A percentile compares a stretch with the other conserved stretches of the same genome.
Conservation (phyloP, 2,797 vertebrate genomes). For the Cuculus canorus region DNA sequence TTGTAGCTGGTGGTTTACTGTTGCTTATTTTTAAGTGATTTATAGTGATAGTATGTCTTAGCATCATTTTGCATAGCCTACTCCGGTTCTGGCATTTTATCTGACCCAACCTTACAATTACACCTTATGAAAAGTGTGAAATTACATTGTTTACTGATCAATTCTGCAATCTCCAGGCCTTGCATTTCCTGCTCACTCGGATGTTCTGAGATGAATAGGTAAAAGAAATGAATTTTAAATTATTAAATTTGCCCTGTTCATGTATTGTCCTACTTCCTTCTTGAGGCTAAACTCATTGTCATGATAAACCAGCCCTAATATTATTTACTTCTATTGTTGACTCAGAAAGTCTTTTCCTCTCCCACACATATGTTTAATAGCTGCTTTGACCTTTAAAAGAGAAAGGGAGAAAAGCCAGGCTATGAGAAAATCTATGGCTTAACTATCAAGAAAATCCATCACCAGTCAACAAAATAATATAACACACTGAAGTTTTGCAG, state of each 20-base stretch:
- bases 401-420: neutral
- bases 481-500: neutral
- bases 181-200: neutral
- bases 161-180: neutral
- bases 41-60: neutral
- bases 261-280: neutral
- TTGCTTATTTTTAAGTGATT: neutral
- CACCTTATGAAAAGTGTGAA: neutral
- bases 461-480: neutral
- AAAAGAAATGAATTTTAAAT: neutral
- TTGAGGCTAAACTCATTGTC: neutral
- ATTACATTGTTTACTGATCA: neutral
- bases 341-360: neutral
- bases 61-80: neutral
- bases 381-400: constrained; percentile 1
- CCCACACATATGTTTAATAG: neutral
- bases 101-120: neutral
- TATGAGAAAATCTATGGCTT: neutral
- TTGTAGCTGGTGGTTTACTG: neutral
- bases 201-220: neutral
- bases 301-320: neutral
- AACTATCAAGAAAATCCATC: neutral
- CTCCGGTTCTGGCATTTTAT: neutral
- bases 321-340: constrained; percentile 28
- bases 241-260: neutral